phyloP scores from a whole-genome alignment of 2,113 vertebrate genomes.

The Zonotrichia leucophrys region DNA sequence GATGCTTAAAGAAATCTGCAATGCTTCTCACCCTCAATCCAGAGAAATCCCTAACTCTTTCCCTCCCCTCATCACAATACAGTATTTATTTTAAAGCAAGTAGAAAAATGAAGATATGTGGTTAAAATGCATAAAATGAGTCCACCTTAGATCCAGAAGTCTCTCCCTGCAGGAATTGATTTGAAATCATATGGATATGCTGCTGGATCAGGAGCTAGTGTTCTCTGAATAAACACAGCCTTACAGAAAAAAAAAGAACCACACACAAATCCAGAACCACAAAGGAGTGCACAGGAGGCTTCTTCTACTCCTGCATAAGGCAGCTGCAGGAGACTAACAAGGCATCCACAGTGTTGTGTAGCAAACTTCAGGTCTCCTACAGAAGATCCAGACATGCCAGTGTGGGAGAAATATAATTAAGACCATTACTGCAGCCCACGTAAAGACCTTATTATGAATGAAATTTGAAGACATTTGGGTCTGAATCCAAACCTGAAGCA shows the following conservation, averaged over 20 bases:
- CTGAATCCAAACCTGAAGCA: conserved; percentile 36
- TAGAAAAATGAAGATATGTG: background rate
- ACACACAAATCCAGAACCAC: background rate
- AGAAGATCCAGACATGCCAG: background rate
- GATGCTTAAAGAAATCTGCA: background rate
- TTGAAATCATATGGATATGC: background rate
- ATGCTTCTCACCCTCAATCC: background rate
- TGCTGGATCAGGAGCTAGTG: background rate
- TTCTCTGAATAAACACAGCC: background rate
- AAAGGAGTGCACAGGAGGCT: background rate
- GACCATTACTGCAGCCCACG: background rate
- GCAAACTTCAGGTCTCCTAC: background rate
- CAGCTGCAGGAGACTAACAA: background rate
- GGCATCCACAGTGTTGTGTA: background rate
- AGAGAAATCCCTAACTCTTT: background rate
- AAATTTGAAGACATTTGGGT: conserved; percentile 41
- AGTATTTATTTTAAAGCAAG: background rate
- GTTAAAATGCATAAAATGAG: background rate
- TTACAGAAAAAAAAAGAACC: background rate
- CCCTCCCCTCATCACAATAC: background rate
- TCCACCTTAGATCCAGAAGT: background rate
- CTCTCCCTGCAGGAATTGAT: background rate
- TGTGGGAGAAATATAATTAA: conserved; percentile 1
- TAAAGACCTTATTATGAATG: background rate
- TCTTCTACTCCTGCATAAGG: background rate